Base-by-base conservation (phyloP, 1,140 invertebrate species). In the Araneus ventricosus region DNA sequence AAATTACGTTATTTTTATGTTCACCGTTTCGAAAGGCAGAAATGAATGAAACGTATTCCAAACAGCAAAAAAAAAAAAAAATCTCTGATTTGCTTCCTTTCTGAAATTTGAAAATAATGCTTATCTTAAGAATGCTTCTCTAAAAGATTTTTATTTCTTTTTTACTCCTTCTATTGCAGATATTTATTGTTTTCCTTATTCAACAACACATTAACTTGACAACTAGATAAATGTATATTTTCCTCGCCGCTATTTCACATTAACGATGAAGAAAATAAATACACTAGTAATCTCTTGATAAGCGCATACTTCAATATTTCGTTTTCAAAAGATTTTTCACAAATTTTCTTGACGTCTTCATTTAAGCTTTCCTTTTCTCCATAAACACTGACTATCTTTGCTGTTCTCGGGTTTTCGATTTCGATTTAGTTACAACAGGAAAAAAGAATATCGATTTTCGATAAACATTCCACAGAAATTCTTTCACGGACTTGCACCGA, bases 401-500 rank as follows among this genome's bases (percentile, higher is more conserved):
- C 63, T 67, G 7, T 30, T n/a, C n/a, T 24, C 27, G 63, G 63
- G 63, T 7, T 67, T 67, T 67, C 27, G 63, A n/a, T 67, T 67
- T 67, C 63, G 63, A 67, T 67, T 67, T 67, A 67, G 63, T n/a
- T 10, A 27, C 10, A 63, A 30, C 63, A 30, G 27, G 27, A 67
- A n/a, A 30, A 67, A 8, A 67, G 27, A 27, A 27, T 67, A 67
- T 67, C 63, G 63, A 67, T 67, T 67, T 67, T 67, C 63, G 63
- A 67, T 67, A 67, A 67, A n/a, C 27, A 67, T 67, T 67, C 63
- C 63, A 27, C 63, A n/a, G n/a, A 67, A n/a, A 67, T 30, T 67
- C 63, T 27, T 67, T n/a, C 63, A 10, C 63, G 14, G 63, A 14
- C 63, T 67, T 67, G 27, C 27, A 27, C 63, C 8, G 27, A 14